Conservation (phyloP, 2,888 invertebrate species). For the Atrina japonica region DNA sequence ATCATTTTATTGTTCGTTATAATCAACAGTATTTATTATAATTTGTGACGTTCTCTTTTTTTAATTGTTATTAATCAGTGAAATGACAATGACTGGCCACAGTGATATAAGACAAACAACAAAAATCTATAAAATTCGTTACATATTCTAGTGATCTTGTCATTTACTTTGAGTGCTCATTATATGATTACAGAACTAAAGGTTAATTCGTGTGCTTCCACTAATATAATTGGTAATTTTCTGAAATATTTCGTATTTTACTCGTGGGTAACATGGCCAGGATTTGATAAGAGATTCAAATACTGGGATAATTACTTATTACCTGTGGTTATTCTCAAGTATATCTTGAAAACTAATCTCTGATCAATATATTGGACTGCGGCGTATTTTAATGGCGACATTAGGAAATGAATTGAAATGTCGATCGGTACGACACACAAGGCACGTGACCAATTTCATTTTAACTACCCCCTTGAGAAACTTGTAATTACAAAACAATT, state of each 20-base stretch:
- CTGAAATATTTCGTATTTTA: constrained; percentile 2
- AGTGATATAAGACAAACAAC: too few species aligned
- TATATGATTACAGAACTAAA: neutral
- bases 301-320: constrained; percentile 5
- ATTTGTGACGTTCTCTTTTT: too few species aligned
- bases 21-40: too few species aligned
- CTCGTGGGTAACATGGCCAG: neutral
- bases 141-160: neutral
- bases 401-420: too few species aligned
- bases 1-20: too few species aligned
- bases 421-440: too few species aligned
- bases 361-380: neutral
- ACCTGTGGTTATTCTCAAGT: constrained; percentile 7
- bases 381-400: too few species aligned
- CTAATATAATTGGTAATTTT: constrained; percentile 20
- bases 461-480: too few species aligned
- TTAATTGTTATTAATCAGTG: too few species aligned
- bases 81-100: too few species aligned
- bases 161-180: neutral
- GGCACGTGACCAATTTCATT: too few species aligned
- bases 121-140: too few species aligned
- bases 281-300: neutral
- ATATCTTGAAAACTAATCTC: neutral
- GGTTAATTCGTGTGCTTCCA: neutral
- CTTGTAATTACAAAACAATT: neutral